phyloP scores from a whole-genome alignment of 1,140 invertebrate genomes.

The Aphaenogaster rudis region DNA sequence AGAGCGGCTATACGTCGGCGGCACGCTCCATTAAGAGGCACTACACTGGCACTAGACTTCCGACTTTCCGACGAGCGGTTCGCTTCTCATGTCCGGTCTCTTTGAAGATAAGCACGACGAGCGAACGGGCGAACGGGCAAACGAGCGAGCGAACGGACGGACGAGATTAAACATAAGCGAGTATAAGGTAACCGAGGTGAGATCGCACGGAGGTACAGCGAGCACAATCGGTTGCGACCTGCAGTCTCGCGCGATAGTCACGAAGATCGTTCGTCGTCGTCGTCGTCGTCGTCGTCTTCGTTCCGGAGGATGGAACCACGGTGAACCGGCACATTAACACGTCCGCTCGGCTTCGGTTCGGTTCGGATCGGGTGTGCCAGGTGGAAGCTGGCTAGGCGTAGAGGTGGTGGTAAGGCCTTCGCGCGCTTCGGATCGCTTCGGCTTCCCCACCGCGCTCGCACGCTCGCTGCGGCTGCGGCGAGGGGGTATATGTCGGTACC shows the following conservation, averaged over 20 bases:
- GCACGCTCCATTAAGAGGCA: conserved; percentile 80
- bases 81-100: conserved; percentile 72
- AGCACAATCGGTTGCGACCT: conserved; percentile 30
- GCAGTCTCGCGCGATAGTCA: not conserved
- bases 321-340: conserved; percentile 85
- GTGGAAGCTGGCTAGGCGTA: conserved; percentile 74
- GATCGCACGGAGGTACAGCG: conserved; percentile 7
- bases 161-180: not conserved
- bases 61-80: conserved; percentile 68
- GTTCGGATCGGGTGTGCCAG: conserved; percentile 82
- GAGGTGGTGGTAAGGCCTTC: conserved; percentile 68
- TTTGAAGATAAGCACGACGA: not conserved
- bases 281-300: conserved; percentile 41
- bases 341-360: conserved; percentile 79
- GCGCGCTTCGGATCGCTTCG: conserved; percentile 38
- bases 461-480: not conserved
- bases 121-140: not conserved
- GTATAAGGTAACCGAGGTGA: not conserved
- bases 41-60: conserved; percentile 76
- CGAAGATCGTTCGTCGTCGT: conserved; percentile 60
- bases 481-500: not conserved
- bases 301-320: conserved; percentile 74
- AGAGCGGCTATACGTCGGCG: conserved; percentile 70
- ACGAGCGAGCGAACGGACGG: not conserved
- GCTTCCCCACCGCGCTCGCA: conserved; percentile 26